Percentiles rank a stretch among this genome's conserved stretches.
These are phyloP conservation scores for Apodemus agrarius DNA, from an alignment of 2,797 vertebrate species.

Conservation along the genomic window DNA sequence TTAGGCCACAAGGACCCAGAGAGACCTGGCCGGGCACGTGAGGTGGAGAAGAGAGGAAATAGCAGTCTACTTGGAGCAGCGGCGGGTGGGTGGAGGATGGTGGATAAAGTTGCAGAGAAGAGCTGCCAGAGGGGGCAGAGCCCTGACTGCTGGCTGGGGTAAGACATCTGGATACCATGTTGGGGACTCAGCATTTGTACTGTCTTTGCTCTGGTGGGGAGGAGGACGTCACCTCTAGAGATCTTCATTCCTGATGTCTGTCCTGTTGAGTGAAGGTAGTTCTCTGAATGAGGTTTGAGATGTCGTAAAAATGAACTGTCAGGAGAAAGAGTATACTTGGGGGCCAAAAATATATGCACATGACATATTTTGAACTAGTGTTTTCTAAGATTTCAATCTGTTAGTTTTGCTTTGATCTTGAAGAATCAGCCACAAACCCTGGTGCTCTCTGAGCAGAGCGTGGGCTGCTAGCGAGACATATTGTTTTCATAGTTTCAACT, in stretches of 20 bases:
- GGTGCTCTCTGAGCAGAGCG: not conserved
- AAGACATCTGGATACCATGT: constrained; percentile 5
- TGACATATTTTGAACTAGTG: not conserved
- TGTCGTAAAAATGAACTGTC: not conserved
- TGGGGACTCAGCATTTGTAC: not conserved
- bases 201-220: not conserved
- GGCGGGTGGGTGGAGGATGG: not conserved
- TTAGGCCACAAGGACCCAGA: not conserved
- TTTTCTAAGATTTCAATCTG: not conserved
- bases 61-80: not conserved
- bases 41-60: not conserved
- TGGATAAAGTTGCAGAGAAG: not conserved
- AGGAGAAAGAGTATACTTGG: not conserved
- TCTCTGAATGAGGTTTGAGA: not conserved
- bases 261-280: not conserved
- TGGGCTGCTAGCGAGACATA: not conserved
- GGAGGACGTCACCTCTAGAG: not conserved
- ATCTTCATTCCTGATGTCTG: not conserved
- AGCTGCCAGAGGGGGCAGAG: not conserved
- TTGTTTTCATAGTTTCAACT: not conserved
- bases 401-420: constrained; percentile 5
- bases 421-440: not conserved
- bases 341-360: not conserved
- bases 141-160: not conserved
- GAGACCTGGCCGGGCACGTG: not conserved